A percentile compares a stretch with the other conserved stretches of the same genome.
Conservation (phyloP, 2,797 vertebrate genomes). For the Carapus acus region DNA sequence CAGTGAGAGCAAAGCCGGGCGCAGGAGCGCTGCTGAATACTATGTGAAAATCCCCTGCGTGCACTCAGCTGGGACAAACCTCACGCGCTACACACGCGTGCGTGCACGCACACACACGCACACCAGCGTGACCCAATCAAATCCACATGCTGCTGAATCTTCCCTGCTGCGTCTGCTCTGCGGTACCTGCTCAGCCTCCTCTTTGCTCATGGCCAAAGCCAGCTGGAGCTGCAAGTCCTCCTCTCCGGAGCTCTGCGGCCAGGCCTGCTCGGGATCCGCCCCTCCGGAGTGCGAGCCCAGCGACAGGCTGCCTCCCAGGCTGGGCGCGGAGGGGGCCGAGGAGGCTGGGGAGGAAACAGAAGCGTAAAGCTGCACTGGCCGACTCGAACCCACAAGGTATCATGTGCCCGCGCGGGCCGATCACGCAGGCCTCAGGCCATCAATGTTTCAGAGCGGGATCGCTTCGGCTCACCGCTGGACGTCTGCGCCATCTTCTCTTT, state of each 20-base stretch:
- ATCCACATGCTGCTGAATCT: constrained; percentile 4
- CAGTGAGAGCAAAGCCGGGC: constrained; percentile 59
- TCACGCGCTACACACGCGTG: constrained; percentile 14
- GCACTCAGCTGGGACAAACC: constrained; percentile 16
- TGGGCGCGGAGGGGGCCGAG: constrained; percentile 76
- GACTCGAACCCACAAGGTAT: not conserved
- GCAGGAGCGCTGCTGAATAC: constrained; percentile 46
- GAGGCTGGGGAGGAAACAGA: constrained; percentile 64
- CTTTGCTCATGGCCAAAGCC: constrained; percentile 91
- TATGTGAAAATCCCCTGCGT: constrained; percentile 30
- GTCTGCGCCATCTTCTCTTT: constrained; percentile 96
- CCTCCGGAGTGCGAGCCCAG: constrained; percentile 64
- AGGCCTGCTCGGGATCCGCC: constrained; percentile 83
- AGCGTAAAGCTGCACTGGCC: not conserved
- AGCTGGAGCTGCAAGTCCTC: constrained; percentile 90
- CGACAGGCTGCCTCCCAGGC: constrained; percentile 63
- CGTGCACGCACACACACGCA: not conserved
- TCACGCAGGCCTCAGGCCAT: not conserved
- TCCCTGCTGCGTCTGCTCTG: not conserved
- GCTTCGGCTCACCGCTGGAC: constrained; percentile 76
- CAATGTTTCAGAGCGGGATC: constrained; percentile 3
- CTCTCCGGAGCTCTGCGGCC: constrained; percentile 89
- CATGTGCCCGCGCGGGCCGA: not conserved
- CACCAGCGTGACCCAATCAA: not conserved
- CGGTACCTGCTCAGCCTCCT: constrained; percentile 89